Evolutionary conservation across 2,113 vertebrate species (phyloP).

Genomic region (Meriones unguiculatus): DNA sequence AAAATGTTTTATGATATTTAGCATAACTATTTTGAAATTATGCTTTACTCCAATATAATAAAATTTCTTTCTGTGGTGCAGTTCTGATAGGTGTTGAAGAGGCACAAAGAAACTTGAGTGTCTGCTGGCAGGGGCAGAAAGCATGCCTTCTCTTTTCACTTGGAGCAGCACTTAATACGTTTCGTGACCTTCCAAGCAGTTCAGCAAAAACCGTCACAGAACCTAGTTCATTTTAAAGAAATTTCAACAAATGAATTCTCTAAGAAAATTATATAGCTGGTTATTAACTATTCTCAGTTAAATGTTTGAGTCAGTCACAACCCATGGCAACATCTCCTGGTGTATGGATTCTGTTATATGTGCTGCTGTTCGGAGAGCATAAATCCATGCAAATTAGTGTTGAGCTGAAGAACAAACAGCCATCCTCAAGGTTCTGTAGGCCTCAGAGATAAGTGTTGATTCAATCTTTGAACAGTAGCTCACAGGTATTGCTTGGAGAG

Average conservation of each 20-base stretch:
- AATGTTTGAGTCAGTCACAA: neutral
- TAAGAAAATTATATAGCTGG: neutral
- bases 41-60: neutral
- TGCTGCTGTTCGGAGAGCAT: neutral
- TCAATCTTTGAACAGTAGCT: fast-evolving
- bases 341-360: neutral
- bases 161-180: fast-evolving
- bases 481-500: fast-evolving
- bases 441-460: neutral
- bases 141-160: neutral
- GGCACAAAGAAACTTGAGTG: neutral
- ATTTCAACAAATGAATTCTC: neutral
- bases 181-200: neutral
- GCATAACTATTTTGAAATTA: neutral
- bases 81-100: neutral
- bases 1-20: neutral
- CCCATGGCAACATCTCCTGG: neutral
- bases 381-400: neutral
- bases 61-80: neutral
- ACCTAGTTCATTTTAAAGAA: neutral
- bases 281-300: constrained; percentile 11
- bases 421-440: neutral
- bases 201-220: neutral
- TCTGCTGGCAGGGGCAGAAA: neutral
- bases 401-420: neutral